These are phyloP conservation scores for Pristionchus fissidentatus DNA, from an alignment of 2,888 invertebrate species.

Conservation along the genomic window DNA sequence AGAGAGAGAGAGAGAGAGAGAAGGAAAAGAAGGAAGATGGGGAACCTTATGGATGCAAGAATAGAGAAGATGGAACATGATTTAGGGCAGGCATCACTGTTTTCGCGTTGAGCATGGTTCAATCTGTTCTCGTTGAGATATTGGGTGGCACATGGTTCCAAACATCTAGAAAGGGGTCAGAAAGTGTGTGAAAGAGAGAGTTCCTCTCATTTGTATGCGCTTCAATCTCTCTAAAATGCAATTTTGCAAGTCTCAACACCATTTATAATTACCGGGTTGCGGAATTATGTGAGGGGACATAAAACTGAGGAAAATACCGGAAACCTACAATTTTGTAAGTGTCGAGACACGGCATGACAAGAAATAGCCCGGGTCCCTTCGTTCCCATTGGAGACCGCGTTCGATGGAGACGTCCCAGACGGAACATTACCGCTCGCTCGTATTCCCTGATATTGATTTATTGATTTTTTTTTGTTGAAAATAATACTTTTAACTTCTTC, in stretches of 20 bases:
- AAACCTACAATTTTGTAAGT: slow-evolving; percentile 79
- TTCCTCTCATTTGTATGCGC: background rate
- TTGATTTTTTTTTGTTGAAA: background rate
- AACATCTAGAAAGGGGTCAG: background rate
- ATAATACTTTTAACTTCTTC: too few relatives aligned
- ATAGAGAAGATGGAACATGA: background rate
- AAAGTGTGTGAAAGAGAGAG: background rate
- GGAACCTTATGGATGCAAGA: background rate
- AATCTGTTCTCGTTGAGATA: background rate
- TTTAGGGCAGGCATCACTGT: background rate
- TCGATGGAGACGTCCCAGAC: slow-evolving; percentile 84
- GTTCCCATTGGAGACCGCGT: slow-evolving; percentile 79
- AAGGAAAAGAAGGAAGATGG: background rate
- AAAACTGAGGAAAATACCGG: too few relatives aligned
- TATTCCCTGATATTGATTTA: slow-evolving; percentile 76
- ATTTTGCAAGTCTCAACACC: background rate
- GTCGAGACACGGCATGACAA: slow-evolving; percentile 93
- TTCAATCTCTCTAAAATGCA: background rate
- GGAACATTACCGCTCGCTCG: slow-evolving; percentile 90
- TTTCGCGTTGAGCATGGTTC: background rate
- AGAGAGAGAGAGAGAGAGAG: background rate
- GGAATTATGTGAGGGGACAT: background rate
- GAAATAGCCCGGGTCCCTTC: slow-evolving; percentile 88
- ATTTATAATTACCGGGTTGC: background rate
- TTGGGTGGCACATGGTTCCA: background rate